These are phyloP conservation scores for Danionella cerebrum DNA, from an alignment of 2,113 vertebrate species.

Conservation along the genomic window DNA sequence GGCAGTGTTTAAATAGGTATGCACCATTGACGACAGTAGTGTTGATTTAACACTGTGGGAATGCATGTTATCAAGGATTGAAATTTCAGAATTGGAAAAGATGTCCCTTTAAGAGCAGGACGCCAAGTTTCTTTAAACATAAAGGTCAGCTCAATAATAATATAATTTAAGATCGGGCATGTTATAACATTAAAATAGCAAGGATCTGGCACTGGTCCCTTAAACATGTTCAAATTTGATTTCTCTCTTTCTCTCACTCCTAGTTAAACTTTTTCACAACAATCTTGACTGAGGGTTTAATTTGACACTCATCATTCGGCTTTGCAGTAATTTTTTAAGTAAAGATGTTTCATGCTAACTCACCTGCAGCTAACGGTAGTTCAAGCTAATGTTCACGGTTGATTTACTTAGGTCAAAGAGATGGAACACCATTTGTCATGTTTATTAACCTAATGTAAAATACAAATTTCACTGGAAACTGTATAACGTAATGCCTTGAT, in stretches of 20 bases:
- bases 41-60: too few species aligned
- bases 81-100: neutral
- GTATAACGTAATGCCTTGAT: neutral
- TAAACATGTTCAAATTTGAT: slow-evolving; percentile 59
- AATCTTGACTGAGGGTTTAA: slow-evolving; percentile 21
- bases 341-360: slow-evolving; percentile 29
- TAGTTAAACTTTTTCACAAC: slow-evolving; percentile 28
- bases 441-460: too few species aligned
- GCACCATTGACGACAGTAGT: too few species aligned
- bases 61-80: neutral
- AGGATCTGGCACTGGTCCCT: slow-evolving; percentile 48
- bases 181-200: slow-evolving; percentile 54
- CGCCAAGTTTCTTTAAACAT: neutral
- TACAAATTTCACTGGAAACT: too few species aligned
- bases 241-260: neutral
- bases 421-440: neutral
- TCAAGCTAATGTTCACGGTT: slow-evolving; percentile 8
- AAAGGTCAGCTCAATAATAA: neutral
- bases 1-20: too few species aligned
- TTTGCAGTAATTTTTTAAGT: neutral
- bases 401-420: slow-evolving; percentile 30
- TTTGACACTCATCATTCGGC: neutral
- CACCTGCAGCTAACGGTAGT: slow-evolving; percentile 37
- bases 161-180: slow-evolving; percentile 40
- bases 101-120: neutral